Evolutionary conservation across 2,797 vertebrate species (phyloP).

Genomic region (Rhynchotus rufescens): DNA sequence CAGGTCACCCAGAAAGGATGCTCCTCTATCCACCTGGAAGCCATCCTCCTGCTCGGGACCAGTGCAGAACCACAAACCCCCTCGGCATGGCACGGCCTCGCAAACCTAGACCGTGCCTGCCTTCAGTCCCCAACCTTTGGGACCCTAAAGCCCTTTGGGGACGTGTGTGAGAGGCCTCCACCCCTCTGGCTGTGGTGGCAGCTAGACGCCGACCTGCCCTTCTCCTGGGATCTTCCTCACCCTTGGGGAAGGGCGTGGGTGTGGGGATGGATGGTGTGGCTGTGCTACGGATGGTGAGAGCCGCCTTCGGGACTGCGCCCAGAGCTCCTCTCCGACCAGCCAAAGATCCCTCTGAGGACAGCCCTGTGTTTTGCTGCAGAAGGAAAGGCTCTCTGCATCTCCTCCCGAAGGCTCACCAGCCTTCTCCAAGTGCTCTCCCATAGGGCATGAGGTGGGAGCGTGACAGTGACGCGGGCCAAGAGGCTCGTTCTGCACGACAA

Average conservation of each 20-base stretch:
- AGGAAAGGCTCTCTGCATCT: neutral
- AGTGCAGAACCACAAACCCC: neutral
- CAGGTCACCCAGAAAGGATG: neutral
- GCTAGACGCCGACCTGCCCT: neutral
- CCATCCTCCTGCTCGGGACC: neutral
- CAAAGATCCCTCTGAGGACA: neutral
- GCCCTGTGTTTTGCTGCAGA: neutral
- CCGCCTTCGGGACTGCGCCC: neutral
- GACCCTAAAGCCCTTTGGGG: neutral
- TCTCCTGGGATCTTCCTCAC: neutral
- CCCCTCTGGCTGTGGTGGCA: neutral
- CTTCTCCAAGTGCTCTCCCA: neutral
- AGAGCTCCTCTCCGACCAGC: neutral
- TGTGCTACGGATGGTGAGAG: neutral
- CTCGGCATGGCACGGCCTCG: neutral
- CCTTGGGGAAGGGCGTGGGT: neutral
- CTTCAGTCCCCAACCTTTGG: neutral
- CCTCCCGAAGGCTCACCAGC: rapidly evolving
- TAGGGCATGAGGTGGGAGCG: rapidly evolving
- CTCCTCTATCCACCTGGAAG: neutral
- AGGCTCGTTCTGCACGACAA: neutral
- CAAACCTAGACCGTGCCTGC: neutral
- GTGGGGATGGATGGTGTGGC: neutral
- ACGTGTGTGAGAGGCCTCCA: neutral
- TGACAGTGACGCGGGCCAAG: rapidly evolving